These are phyloP conservation scores for Amphiprion clarkii DNA, from an alignment of 2,797 vertebrate species.

Conservation along the genomic window DNA sequence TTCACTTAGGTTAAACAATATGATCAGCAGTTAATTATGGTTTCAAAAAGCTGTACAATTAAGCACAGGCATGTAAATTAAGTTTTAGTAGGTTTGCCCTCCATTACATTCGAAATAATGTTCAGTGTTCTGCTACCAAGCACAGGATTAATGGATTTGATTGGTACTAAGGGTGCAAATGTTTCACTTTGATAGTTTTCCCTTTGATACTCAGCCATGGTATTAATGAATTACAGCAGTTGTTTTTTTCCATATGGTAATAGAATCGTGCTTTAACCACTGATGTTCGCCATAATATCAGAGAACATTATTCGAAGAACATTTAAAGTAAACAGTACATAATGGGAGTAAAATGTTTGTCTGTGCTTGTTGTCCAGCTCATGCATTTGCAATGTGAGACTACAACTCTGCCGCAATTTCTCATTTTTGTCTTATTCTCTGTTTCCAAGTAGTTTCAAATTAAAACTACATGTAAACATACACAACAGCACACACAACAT, in stretches of 20 bases:
- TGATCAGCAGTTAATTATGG: slow-evolving; percentile 2
- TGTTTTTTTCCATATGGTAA: no score
- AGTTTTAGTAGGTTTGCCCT: neutral
- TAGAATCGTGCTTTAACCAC: no score
- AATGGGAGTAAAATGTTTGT: no score
- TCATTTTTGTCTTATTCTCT: neutral
- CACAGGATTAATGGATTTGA: slow-evolving; percentile 3
- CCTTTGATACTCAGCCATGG: no score
- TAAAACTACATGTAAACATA: neutral
- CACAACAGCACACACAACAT: neutral
- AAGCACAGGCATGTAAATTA: neutral
- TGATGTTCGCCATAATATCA: no score
- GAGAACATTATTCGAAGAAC: neutral
- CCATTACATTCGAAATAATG: neutral
- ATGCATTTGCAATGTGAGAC: no score
- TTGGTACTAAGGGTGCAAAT: neutral
- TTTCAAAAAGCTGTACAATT: neutral
- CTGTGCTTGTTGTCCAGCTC: no score
- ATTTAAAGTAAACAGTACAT: neutral
- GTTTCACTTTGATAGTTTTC: neutral
- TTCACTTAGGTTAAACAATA: neutral
- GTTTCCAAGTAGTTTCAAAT: neutral
- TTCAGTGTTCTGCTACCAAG: neutral
- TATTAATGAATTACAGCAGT: no score
- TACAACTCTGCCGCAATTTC: no score